Conservation (phyloP, 2,797 vertebrate genomes). For the Enoplosus armatus region DNA sequence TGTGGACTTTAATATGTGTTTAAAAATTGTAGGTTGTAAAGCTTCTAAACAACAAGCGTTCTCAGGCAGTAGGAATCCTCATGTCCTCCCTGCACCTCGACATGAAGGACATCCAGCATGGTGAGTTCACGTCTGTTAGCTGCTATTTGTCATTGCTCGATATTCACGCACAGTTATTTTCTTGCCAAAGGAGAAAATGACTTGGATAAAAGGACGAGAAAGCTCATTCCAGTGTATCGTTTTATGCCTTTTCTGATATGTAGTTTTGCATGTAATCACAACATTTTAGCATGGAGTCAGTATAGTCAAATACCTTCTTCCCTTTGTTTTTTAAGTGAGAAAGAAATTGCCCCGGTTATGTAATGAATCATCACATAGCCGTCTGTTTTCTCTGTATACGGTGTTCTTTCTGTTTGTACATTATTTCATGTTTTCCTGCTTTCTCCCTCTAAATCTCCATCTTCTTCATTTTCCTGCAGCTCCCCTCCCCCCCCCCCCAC, state of each 20-base stretch:
- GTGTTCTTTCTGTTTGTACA: neutral
- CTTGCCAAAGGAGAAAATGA: neutral
- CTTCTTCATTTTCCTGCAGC: neutral
- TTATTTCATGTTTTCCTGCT: neutral
- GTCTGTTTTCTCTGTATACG: neutral
- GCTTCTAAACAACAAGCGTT: constrained; percentile 86
- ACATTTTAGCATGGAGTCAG: neutral
- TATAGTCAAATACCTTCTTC: neutral
- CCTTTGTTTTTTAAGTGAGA: neutral
- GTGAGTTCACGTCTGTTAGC: constrained; percentile 79
- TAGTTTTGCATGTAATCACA: neutral
- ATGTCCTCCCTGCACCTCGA: constrained; percentile 98
- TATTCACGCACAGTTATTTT: neutral
- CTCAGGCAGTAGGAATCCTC: constrained; percentile 96
- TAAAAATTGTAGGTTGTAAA: constrained; percentile 87
- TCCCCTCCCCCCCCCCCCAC: too few species aligned
- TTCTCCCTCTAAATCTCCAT: too few species aligned
- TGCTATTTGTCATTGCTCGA: neutral
- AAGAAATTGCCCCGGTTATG: too few species aligned
- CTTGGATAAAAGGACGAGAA: neutral
- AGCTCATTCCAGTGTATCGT: neutral
- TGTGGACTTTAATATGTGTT: neutral
- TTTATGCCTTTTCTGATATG: neutral
- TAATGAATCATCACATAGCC: neutral
- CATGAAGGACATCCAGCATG: constrained; percentile 97